Evolutionary conservation across 2,888 invertebrate species (phyloP).

Genomic region (Philopedon plagiatum): DNA sequence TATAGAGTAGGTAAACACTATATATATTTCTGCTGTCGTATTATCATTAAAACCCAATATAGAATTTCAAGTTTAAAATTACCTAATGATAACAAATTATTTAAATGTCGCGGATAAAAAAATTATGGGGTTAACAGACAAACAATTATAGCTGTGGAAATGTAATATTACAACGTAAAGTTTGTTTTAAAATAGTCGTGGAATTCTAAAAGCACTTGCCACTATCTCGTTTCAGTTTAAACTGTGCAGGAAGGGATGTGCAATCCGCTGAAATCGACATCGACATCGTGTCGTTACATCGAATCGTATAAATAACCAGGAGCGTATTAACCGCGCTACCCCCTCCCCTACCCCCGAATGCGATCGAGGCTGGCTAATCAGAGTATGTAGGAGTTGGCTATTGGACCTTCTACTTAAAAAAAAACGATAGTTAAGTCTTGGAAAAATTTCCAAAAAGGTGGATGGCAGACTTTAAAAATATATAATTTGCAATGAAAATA

Average conservation of each 20-base stretch:
- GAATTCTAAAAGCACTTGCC: constrained; percentile 8
- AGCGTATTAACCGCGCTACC: no score
- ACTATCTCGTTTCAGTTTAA: constrained; percentile 19
- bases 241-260: constrained; percentile 18
- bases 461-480: no score
- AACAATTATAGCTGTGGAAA: not conserved
- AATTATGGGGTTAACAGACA: not conserved
- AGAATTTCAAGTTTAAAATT: not conserved
- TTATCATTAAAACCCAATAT: not conserved
- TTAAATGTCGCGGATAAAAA: not conserved
- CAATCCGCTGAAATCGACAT: not conserved
- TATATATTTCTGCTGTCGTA: not conserved
- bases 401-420: no score
- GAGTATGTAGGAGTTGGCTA: no score
- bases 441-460: no score
- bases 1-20: not conserved
- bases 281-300: not conserved
- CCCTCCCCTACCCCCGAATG: no score
- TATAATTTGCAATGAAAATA: no score
- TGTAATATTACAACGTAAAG: constrained; percentile 5
- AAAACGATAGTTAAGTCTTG: no score
- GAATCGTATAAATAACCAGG: no score
- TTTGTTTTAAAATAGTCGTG: constrained; percentile 15
- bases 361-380: no score
- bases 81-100: not conserved